Percentiles rank a stretch among this genome's conserved stretches.
Conservation (phyloP, 2,113 vertebrate species). For the Cathartes aura region DNA sequence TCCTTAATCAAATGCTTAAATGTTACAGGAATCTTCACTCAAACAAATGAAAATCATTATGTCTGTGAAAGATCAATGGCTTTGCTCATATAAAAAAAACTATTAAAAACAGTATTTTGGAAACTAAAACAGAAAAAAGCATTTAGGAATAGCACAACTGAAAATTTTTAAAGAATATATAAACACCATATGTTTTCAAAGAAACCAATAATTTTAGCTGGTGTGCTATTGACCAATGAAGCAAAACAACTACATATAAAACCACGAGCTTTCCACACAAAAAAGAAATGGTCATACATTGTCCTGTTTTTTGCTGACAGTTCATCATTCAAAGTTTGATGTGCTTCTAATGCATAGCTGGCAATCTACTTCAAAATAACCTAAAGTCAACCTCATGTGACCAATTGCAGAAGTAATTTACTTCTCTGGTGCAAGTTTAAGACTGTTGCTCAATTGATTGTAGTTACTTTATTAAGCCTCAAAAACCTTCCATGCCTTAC, state of each 20-base stretch:
- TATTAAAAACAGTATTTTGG: conserved; percentile 10
- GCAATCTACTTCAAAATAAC: neutral
- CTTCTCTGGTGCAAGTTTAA: conserved; percentile 42
- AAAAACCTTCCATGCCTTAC: neutral
- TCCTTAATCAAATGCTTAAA: neutral
- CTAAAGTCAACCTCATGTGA: conserved; percentile 24
- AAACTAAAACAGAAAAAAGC: conserved; percentile 36
- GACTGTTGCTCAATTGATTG: neutral
- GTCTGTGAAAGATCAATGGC: neutral
- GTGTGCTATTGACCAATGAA: conserved; percentile 22
- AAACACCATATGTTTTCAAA: conserved; percentile 60
- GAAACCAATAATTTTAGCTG: conserved; percentile 40
- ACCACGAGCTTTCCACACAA: neutral
- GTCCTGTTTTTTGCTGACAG: neutral
- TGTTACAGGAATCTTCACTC: neutral
- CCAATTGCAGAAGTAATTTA: neutral
- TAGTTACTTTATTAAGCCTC: neutral
- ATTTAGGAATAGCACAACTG: conserved; percentile 45
- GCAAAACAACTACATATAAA: neutral
- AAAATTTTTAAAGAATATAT: conserved; percentile 39
- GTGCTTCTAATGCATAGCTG: neutral
- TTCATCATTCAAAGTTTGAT: neutral
- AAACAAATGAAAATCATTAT: conserved; percentile 26
- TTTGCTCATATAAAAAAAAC: neutral
- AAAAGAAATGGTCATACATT: neutral